Evolutionary conservation across 2,113 vertebrate genomes (phyloP).

Genomic region (Mungos mungo): DNA sequence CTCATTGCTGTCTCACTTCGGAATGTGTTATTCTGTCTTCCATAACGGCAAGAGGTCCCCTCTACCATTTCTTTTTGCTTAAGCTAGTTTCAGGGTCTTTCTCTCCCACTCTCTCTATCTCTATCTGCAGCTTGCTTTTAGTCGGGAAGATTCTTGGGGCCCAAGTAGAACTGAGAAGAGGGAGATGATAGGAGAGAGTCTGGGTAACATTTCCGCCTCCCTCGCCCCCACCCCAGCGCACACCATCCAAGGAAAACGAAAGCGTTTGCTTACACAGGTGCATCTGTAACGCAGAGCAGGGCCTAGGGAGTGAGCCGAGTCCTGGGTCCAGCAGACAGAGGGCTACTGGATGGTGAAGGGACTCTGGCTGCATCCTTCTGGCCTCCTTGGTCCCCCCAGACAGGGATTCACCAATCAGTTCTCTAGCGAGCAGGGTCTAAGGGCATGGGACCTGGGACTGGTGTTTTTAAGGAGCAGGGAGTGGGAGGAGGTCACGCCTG

Average conservation of each 20-base stretch:
- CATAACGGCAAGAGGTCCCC: neutral
- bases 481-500: neutral
- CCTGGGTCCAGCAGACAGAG: neutral
- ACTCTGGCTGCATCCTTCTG: neutral
- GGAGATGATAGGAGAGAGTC: neutral
- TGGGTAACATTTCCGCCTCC: neutral
- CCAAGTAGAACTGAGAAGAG: neutral
- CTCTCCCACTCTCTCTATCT: neutral
- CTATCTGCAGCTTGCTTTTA: neutral
- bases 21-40: neutral
- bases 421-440: neutral
- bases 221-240: neutral
- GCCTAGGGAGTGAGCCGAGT: neutral
- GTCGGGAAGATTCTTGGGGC: neutral
- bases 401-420: neutral
- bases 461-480: neutral
- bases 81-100: neutral
- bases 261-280: neutral
- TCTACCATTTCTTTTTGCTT: neutral
- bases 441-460: neutral
- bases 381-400: neutral
- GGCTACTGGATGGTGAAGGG: neutral
- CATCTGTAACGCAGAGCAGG: rapidly evolving
- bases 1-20: neutral
- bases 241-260: neutral